Evolutionary conservation across 2,113 vertebrate genomes (phyloP).

Genomic region (Macaca nemestrina): DNA sequence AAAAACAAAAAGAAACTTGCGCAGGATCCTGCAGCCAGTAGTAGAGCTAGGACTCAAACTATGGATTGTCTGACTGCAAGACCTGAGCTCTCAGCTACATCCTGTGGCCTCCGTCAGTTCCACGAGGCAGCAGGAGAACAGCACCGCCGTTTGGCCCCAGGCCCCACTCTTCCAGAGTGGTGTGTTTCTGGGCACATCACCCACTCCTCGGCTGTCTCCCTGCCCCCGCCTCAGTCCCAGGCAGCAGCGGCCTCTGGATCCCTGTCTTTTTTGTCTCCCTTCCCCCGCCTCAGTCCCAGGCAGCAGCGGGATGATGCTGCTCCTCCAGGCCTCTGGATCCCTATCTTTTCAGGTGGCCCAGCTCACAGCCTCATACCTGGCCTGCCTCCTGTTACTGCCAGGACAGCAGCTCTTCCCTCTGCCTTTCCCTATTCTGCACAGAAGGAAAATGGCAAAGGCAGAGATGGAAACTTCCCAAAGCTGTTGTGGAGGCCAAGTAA

Average conservation of each 20-base stretch:
- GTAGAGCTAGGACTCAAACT: background rate
- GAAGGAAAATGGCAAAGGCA: background rate
- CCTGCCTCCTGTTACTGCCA: background rate
- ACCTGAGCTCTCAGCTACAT: background rate
- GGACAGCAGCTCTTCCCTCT: background rate
- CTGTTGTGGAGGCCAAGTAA: background rate
- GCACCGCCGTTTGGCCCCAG: no score
- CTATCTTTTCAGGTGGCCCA: background rate
- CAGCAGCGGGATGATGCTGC: background rate
- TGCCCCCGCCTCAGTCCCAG: background rate
- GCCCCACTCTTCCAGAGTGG: background rate
- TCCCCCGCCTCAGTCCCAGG: background rate
- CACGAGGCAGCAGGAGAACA: accelerated
- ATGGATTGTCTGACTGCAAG: background rate
- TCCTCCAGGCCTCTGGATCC: background rate
- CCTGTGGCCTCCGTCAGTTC: background rate
- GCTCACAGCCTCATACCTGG: background rate
- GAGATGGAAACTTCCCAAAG: background rate
- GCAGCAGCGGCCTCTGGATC: background rate
- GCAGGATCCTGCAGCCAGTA: no score
- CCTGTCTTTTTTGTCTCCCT: no score
- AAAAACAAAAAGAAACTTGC: background rate
- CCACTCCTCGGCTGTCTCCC: background rate
- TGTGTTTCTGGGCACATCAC: background rate
- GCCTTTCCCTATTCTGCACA: background rate